Base-by-base conservation (phyloP, 53 echinoderm and acorn worm genomes). In the Paracentrotus lividus region DNA sequence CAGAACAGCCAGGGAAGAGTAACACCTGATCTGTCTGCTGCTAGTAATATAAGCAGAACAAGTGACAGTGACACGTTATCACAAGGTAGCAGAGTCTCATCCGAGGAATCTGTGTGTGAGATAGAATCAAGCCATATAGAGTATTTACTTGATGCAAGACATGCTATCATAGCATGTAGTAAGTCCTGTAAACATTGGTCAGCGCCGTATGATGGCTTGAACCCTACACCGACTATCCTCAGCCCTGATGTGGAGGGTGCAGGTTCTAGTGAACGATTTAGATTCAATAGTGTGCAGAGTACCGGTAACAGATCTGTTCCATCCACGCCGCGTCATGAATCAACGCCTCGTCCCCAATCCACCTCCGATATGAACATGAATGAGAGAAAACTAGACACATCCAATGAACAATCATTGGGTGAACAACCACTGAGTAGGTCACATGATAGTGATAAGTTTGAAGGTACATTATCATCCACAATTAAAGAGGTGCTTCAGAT, bases 61-160 rank as follows among this genome's bases (percentile, higher is more conserved):
- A 88, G 88, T 40, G 89, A 93, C 85, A 93, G 90, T 64, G 69
- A 86, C 68, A 92, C 92, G 1, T 42, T 92, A 21, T 92, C 92
- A 0, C 92, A 92, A 60, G 81, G 24, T 2, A 92, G 92, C 58
- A 47, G 92, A 53, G 2, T 92, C 16, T 92, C 90, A 4, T 89
- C 90, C 1, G 93, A 94, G 4, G 94, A 77, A 31, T 89, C 92
- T 2, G 72, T 96, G 77, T 92, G 87, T 36, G 97, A 96, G 24
- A 94, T 96, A 56, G 94, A 92, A 45, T 95, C 98, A 8, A 96
- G 99, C 81, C 96, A 96, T 88, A 94, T 97, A 88, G 97, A 97
- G 45, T 99, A 99, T 67, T 93, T 99, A 42, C 93, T 93, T 1
- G 99, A 99, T 96, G 97, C 97, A 18, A 94, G 95, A 32, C 88